phyloP scores from a whole-genome alignment of 1,140 invertebrate genomes.

The Paramacrobiotus metropolitanus region DNA sequence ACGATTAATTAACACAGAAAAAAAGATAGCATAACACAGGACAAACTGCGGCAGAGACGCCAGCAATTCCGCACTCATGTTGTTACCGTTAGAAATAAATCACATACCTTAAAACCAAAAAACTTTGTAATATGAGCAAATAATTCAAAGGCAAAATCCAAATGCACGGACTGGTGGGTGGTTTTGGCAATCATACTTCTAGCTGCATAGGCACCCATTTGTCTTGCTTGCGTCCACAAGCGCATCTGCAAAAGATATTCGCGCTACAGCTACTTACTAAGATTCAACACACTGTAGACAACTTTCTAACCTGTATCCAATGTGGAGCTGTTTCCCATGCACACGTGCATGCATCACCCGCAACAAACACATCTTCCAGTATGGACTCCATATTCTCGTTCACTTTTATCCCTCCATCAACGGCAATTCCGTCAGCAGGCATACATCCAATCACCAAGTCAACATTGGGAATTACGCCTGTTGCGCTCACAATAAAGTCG shows the following conservation, averaged over 20 bases:
- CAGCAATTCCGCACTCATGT: too few relatives aligned
- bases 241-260: constrained; percentile 42
- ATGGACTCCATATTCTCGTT: constrained; percentile 65
- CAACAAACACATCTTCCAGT: constrained; percentile 55
- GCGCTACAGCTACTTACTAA: too few relatives aligned
- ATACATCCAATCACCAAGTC: constrained; percentile 17
- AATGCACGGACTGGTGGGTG: constrained; percentile 30
- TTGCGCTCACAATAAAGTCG: constrained; percentile 84
- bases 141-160: constrained; percentile 86
- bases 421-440: constrained; percentile 16
- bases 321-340: constrained; percentile 47
- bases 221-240: constrained; percentile 86
- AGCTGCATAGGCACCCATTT: constrained; percentile 84
- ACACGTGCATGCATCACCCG: constrained; percentile 70
- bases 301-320: constrained; percentile 81
- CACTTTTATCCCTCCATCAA: constrained; percentile 36
- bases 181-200: constrained; percentile 53
- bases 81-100: too few relatives aligned
- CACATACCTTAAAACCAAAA: constrained; percentile 78
- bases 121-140: constrained; percentile 87
- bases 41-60: too few relatives aligned
- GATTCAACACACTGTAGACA: too few relatives aligned
- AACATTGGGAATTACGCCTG: constrained; percentile 52
- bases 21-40: too few relatives aligned
- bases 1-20: constrained; percentile 14